Evolutionary conservation across 2,888 invertebrate species (phyloP).

Genomic region (Drosophila villosipedis): DNA sequence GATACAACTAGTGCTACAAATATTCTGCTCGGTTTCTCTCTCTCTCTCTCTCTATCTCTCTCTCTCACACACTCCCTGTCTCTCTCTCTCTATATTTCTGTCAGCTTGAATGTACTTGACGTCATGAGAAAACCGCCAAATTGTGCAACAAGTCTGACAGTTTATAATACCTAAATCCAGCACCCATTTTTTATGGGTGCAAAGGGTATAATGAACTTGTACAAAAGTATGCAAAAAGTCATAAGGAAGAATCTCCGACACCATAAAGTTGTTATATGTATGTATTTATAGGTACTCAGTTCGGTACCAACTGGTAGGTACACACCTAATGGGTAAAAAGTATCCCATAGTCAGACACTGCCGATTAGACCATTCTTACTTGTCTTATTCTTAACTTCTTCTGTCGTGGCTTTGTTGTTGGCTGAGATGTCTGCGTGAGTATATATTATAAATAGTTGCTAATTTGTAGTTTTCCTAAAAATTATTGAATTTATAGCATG

Average conservation of each 20-base stretch:
- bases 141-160: slow-evolving; percentile 72
- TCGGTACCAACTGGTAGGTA: not conserved
- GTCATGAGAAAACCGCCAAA: slow-evolving; percentile 47
- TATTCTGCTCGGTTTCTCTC: slow-evolving; percentile 7
- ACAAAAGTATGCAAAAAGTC: not conserved
- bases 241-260: not conserved
- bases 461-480: not conserved
- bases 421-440: slow-evolving; percentile 19
- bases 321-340: not conserved
- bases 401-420: not conserved
- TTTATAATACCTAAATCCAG: slow-evolving; percentile 1
- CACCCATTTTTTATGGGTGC: not conserved
- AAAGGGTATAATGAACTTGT: not conserved
- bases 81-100: too few species aligned
- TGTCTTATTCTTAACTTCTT: slow-evolving; percentile 2
- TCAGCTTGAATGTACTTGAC: not conserved
- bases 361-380: not conserved
- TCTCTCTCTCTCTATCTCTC: not conserved
- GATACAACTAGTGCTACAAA: slow-evolving; percentile 18
- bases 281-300: not conserved
- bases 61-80: not conserved
- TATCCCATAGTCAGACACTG: not conserved
- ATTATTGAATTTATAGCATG: not conserved
- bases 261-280: not conserved
- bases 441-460: not conserved